Evolutionary conservation across 2,888 invertebrate species (phyloP), one percentile per base, ranked within the genome.

Genomic region (Eucera pruinosa): DNA sequence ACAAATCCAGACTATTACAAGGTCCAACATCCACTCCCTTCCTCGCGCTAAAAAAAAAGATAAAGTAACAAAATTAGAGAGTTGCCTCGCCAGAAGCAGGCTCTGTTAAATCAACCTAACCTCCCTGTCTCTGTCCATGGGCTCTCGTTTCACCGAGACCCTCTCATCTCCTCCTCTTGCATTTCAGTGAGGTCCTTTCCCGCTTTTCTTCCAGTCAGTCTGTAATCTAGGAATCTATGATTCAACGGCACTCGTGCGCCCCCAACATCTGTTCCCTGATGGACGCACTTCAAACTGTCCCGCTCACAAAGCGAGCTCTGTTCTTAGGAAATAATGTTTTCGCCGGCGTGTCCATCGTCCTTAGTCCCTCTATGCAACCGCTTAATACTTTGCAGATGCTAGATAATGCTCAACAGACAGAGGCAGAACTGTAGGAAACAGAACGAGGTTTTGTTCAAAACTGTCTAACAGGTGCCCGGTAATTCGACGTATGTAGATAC

Each of bases 151-250:
- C 58, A 36, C 67, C 64, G 60, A 57, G 52, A 64, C 71, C 71
- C 74, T 65, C 83, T 76, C 72, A 52, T 73, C 58, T 65, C 54
- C 57, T 78, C 78, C 71, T 72, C 78, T 84, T 66, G 76, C 79
- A 58, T 85, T 83, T 83, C 83, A 79, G 54, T 83, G 60, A 66
- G 75, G 80, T 81, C 80, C 81, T 81, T 80, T 72, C 68, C 69
- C 75, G 72, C 72, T 81, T 80, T 82, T 69, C 76, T 79, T 81
- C 78, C 78, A 81, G 85, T 74, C 80, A 81, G 66, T 83, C 87
- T 86, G 85, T 88, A 89, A 90, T 90, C 89, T 89, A 84, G 82
- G 85, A 88, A 90, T 89, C 89, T 90, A 90, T 88, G 90, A 89
- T 89, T 89, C 90, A 87, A 87, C 86, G 86, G 75, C 87, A 89